phyloP scores from a whole-genome alignment of 2,113 vertebrate species.

The Oostethus manadensis region DNA sequence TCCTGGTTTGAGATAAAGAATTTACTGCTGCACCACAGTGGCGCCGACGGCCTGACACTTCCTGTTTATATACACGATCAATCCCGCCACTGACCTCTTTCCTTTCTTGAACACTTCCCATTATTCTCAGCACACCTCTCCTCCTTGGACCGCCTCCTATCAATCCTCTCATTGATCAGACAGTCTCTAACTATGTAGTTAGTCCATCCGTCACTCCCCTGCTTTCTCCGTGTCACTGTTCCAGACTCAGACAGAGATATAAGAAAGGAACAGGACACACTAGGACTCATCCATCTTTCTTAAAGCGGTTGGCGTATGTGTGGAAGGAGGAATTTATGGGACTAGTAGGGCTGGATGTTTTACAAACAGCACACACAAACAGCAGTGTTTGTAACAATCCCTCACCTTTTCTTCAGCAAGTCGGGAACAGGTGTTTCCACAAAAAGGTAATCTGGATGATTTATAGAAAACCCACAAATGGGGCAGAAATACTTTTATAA shows the following conservation, averaged over 20 bases:
- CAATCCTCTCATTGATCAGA: conserved; percentile 22
- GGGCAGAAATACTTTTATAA: neutral
- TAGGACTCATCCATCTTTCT: conserved; percentile 32
- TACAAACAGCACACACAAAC: conserved; percentile 9
- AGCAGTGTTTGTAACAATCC: conserved; percentile 34
- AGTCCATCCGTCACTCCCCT: conserved; percentile 10
- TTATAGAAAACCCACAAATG: neutral
- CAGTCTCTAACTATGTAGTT: conserved; percentile 7
- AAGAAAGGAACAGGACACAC: neutral
- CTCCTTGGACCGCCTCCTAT: conserved; percentile 1
- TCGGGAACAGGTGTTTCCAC: conserved; percentile 19
- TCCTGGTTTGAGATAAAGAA: conserved; percentile 57
- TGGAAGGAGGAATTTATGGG: conserved; percentile 22
- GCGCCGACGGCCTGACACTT: too few species aligned
- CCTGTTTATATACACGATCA: conserved; percentile 14
- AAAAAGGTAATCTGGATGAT: neutral
- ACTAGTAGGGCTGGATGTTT: conserved; percentile 13
- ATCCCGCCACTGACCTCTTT: conserved; percentile 23
- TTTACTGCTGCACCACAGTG: neutral
- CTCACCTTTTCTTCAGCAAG: conserved; percentile 35
- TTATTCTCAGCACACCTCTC: conserved; percentile 9
- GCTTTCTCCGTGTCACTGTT: conserved; percentile 18
- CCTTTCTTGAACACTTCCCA: conserved; percentile 10
- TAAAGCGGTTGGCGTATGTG: conserved; percentile 8
- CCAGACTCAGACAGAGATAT: conserved; percentile 3